phyloP scores from a whole-genome alignment of 2,888 invertebrate species.

The Hartigia nigra region DNA sequence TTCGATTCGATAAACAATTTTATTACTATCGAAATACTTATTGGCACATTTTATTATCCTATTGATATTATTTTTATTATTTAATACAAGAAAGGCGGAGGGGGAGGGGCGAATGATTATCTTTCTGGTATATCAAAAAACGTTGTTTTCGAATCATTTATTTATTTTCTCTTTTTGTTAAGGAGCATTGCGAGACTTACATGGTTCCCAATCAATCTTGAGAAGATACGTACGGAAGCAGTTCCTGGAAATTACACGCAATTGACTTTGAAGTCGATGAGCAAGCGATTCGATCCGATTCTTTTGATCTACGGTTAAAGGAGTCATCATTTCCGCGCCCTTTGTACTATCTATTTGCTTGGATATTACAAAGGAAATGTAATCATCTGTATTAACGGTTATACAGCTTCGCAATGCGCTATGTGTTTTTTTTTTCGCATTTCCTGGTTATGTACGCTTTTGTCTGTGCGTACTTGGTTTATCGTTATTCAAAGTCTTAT shows the following conservation, averaged over 20 bases:
- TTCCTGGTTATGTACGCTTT: not conserved
- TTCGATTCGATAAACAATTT: no score
- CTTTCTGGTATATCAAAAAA: not conserved
- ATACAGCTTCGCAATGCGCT: not conserved
- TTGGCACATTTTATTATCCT: no score
- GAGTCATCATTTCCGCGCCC: slow-evolving; percentile 15
- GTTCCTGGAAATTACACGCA: not conserved
- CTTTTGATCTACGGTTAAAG: slow-evolving; percentile 25
- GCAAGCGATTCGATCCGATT: slow-evolving; percentile 13
- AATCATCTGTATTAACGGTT: slow-evolving; percentile 26
- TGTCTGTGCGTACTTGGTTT: not conserved
- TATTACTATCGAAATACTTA: no score
- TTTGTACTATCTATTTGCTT: not conserved
- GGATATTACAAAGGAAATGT: slow-evolving; percentile 15
- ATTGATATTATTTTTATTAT: no score
- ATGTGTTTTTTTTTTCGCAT: not conserved
- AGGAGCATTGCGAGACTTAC: not conserved
- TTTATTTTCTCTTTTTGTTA: not conserved
- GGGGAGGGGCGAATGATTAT: no score
- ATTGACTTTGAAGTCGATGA: slow-evolving; percentile 11
- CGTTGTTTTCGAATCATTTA: not conserved
- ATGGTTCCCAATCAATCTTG: not conserved
- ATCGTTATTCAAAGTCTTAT: not conserved
- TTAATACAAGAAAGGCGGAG: no score
- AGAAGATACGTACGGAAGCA: not conserved